Conservation (phyloP, 2,888 invertebrate genomes). For the Microdon myrmicae region DNA sequence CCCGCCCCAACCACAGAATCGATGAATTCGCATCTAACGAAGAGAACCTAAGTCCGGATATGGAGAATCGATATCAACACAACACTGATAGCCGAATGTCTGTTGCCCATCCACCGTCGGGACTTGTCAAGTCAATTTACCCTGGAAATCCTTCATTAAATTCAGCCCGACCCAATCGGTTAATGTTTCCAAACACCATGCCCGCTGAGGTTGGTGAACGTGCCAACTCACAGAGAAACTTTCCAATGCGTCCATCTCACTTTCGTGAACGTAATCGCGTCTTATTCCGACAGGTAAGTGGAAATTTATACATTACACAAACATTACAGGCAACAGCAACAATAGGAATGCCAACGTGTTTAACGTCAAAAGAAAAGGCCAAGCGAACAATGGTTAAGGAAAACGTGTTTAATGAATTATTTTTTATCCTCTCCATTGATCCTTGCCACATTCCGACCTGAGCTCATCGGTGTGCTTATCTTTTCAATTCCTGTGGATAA, state of each 20-base stretch:
- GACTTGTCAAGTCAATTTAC: constrained; percentile 31
- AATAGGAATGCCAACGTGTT: neutral
- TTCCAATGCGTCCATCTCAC: constrained; percentile 59
- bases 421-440: too few species aligned
- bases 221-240: constrained; percentile 52
- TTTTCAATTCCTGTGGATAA: too few species aligned
- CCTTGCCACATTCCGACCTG: too few species aligned
- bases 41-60: constrained; percentile 60
- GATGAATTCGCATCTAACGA: constrained; percentile 56
- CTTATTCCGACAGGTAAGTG: constrained; percentile 59
- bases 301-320: neutral
- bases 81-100: constrained; percentile 51
- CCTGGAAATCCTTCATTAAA: constrained; percentile 37
- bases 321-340: neutral
- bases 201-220: constrained; percentile 22
- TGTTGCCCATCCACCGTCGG: constrained; percentile 51
- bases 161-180: constrained; percentile 42
- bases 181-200: constrained; percentile 45
- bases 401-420: too few species aligned
- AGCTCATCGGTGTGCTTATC: too few species aligned
- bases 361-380: too few species aligned
- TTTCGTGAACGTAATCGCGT: constrained; percentile 64
- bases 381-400: too few species aligned
- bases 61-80: constrained; percentile 48
- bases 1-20: constrained; percentile 44